Conservation (phyloP, 2,888 invertebrate genomes). For the Morinoia aosen region DNA sequence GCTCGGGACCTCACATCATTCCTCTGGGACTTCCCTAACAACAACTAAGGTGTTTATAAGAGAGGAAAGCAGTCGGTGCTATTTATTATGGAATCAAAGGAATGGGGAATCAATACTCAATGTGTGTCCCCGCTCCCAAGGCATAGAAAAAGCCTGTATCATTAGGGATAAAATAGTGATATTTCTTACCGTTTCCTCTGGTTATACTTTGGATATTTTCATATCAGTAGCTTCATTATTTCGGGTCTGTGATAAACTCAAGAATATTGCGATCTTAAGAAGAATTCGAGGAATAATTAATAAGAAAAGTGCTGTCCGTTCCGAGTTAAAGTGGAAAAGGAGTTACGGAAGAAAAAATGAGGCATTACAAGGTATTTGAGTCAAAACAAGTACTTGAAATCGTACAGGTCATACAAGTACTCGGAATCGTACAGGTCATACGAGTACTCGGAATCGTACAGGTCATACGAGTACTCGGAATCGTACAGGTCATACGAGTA, state of each 20-base stretch:
- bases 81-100: too few relatives aligned
- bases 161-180: neutral
- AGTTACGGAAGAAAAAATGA: neutral
- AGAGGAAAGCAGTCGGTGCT: too few relatives aligned
- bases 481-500: too few relatives aligned
- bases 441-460: too few relatives aligned
- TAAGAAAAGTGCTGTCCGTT: neutral
- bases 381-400: neutral
- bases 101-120: too few relatives aligned
- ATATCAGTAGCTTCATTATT: neutral
- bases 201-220: neutral
- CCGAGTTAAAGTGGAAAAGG: neutral
- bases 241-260: neutral
- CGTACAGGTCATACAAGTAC: neutral
- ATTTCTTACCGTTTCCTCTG: neutral
- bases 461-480: too few relatives aligned
- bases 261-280: neutral
- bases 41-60: too few relatives aligned
- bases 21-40: too few relatives aligned
- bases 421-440: too few relatives aligned
- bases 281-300: neutral
- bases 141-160: too few relatives aligned
- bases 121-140: too few relatives aligned
- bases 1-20: too few relatives aligned
- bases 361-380: neutral